Evolutionary conservation across 2,888 invertebrate genomes (phyloP).

Genomic region (Antitype chi): DNA sequence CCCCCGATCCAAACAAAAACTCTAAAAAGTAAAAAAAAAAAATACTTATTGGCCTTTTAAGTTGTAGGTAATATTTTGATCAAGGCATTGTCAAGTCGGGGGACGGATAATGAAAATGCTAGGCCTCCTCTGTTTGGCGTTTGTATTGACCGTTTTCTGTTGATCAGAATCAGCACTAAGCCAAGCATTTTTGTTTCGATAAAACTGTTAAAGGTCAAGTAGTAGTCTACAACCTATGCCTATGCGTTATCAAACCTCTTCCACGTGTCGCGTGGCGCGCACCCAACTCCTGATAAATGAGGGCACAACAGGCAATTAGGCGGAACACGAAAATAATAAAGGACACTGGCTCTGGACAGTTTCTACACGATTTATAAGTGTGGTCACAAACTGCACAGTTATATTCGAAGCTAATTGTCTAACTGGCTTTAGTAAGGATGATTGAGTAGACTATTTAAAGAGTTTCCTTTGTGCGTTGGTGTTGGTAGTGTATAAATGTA

Average conservation of each 20-base stretch:
- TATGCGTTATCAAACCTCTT: not conserved
- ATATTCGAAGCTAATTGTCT: conserved; percentile 47
- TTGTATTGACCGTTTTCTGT: too few species aligned
- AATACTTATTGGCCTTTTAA: too few species aligned
- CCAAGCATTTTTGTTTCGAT: too few species aligned
- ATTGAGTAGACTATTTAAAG: conserved; percentile 23
- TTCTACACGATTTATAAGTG: conserved; percentile 67
- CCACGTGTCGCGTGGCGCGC: not conserved
- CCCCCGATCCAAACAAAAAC: too few species aligned
- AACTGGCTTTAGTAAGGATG: conserved; percentile 21
- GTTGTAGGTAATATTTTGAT: too few species aligned
- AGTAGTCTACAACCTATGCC: too few species aligned
- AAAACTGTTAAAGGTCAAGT: not conserved
- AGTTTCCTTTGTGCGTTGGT: conserved; percentile 17
- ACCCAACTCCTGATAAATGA: conserved; percentile 75
- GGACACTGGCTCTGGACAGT: conserved; percentile 74
- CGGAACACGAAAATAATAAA: conserved; percentile 80
- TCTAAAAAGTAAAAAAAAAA: too few species aligned
- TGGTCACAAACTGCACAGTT: conserved; percentile 38
- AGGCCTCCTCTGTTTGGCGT: too few species aligned
- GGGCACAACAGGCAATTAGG: conserved; percentile 77
- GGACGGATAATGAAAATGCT: too few species aligned
- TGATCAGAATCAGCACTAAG: too few species aligned
- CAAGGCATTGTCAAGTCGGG: too few species aligned
- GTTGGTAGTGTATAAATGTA: not conserved